Conservation (phyloP, 1,140 invertebrate species). For the Lasaia peninsularis region DNA sequence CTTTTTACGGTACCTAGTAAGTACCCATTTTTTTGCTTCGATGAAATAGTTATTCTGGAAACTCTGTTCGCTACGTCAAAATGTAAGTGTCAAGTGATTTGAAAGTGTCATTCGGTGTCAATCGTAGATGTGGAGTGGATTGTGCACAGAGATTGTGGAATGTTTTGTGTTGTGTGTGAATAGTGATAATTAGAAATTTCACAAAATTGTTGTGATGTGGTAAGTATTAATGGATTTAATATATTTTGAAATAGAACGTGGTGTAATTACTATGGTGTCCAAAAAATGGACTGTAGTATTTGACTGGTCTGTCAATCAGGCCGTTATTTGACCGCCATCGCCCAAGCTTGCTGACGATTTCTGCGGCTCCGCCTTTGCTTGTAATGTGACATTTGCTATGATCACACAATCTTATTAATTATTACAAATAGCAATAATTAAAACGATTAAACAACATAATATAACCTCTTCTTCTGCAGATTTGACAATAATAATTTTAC, state of each 20-base stretch:
- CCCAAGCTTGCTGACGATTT: conserved; percentile 58
- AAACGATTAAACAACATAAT: background rate
- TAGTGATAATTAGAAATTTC: conserved; percentile 48
- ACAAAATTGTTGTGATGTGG: conserved; percentile 59
- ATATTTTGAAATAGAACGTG: background rate
- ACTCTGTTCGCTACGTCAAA: too few relatives aligned
- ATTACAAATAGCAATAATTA: background rate
- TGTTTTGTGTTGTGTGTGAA: conserved; percentile 71
- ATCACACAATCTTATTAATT: background rate
- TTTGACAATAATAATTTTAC: background rate
- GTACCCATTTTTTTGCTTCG: too few relatives aligned
- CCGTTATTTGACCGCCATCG: conserved; percentile 73
- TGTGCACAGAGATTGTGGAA: conserved; percentile 41
- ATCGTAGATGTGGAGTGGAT: conserved; percentile 70
- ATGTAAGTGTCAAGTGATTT: background rate
- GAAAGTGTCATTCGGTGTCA: conserved; percentile 47
- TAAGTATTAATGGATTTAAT: conserved; percentile 34
- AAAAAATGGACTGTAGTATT: conserved; percentile 20
- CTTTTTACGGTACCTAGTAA: too few relatives aligned
- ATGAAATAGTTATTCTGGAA: too few relatives aligned
- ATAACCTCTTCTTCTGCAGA: background rate
- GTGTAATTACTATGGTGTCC: background rate
- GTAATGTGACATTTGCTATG: conserved; percentile 12
- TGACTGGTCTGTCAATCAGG: conserved; percentile 33
- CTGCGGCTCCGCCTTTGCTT: conserved; percentile 52